Evolutionary conservation across 2,888 invertebrate genomes (phyloP), one percentile per base, ranked within the genome.

Genomic region (Heliconius aoede): DNA sequence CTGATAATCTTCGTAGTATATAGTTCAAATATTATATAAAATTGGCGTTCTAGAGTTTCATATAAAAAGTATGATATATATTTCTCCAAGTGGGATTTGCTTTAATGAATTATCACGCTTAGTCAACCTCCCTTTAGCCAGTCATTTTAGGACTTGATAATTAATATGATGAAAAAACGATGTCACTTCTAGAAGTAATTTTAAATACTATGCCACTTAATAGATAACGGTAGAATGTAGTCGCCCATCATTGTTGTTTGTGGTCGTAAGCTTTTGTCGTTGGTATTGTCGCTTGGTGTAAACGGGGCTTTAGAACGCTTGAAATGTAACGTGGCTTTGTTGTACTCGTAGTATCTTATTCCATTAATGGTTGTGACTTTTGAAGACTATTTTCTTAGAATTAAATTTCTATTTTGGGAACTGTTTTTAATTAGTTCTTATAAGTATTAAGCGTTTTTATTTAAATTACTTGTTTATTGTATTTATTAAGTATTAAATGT

Each of bases 361-460:
- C 32, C 40, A 72, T 46, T 36, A 68, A 74, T 75, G 77, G 79
- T 77, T 79, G 79, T 77, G 79, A 79, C 62, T 79, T n/a, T 77
- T 36, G 26, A 73, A 71, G 71, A 74, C 74, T 76, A 36, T 72
- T 67, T 76, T 69, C 72, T 67, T 78, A 62, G 26, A 69, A 26
- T 55, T 69, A 36, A 36, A 64, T 55, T 36, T 28, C 61, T 61
- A 72, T 72, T 72, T 72, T 72, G 21, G 40, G 58, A 60, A 72
- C 36, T 60, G 32, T 36, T 60, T 40, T 72, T 28, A 40, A 72
- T 61, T 26, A 40, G 15, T 72, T 60, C 13, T 60, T 72, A 26
- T 60, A n/a, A 30, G 36, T 65, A 26, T 65, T 65, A 40, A 40
- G 36, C 40, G 65, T 65, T 65, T 60, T 40, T 40, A 40, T 61